Evolutionary conservation across 2,113 vertebrate genomes (phyloP).

Genomic region (Polypterus bichir): DNA sequence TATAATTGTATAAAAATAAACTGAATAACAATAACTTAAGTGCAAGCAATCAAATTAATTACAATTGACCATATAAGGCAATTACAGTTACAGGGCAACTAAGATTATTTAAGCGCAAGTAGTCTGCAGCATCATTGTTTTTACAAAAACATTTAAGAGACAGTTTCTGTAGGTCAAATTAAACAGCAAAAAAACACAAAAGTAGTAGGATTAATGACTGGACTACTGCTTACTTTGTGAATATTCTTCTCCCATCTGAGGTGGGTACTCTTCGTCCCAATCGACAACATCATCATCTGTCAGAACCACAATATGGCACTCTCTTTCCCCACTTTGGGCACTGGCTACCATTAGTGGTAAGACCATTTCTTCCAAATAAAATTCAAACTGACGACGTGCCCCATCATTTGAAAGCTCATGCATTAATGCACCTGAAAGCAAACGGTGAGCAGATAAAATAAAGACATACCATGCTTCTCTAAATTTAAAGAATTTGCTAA

Average conservation of each 20-base stretch:
- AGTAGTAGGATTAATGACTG: conserved; percentile 9
- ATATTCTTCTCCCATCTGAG: conserved; percentile 98
- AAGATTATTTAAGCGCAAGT: no score
- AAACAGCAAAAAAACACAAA: neutral
- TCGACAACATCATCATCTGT: conserved; percentile 97
- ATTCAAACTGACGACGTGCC: conserved; percentile 89
- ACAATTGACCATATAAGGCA: no score
- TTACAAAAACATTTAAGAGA: no score
- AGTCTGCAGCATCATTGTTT: no score
- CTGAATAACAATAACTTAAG: no score
- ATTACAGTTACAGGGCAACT: no score
- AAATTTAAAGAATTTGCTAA: no score
- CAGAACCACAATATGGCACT: conserved; percentile 95
- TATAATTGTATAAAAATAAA: no score
- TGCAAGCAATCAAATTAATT: no score
- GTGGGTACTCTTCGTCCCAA: conserved; percentile 97
- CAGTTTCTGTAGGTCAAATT: no score
- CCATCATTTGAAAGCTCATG: conserved; percentile 96
- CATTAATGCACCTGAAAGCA: conserved; percentile 84
- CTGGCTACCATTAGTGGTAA: conserved; percentile 92
- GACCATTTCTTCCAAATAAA: conserved; percentile 97
- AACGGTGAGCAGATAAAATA: conserved; percentile 1
- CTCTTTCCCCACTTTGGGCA: conserved; percentile 89
- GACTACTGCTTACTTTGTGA: conserved; percentile 77
- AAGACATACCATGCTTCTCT: no score